Conservation (phyloP, 2,797 vertebrate species). For the Gymnodraco acuticeps region DNA sequence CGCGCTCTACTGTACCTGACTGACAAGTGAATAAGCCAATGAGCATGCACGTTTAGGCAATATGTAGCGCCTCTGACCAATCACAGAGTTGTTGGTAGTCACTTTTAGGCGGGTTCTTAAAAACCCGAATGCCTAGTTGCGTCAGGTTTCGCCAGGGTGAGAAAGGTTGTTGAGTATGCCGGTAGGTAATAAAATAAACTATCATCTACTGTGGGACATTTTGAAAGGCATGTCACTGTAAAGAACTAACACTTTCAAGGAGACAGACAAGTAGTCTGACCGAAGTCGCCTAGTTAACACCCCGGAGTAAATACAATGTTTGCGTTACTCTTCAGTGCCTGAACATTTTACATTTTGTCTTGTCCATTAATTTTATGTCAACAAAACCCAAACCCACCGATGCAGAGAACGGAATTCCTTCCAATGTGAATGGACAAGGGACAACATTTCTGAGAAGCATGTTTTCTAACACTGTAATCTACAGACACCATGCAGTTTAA, state of each 20-base stretch:
- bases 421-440: neutral
- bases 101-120: conserved; percentile 27
- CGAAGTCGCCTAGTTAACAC: neutral
- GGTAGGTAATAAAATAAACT: neutral
- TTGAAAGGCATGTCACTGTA: neutral
- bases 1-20: conserved; percentile 24
- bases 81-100: neutral
- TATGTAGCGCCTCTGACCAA: conserved; percentile 47
- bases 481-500: neutral
- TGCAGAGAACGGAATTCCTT: neutral
- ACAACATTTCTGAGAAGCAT: neutral
- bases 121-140: conserved; percentile 43
- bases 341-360: neutral
- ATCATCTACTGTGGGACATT: conserved; percentile 41
- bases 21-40: conserved; percentile 55
- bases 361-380: neutral
- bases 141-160: conserved; percentile 36
- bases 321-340: neutral
- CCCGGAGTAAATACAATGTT: neutral
- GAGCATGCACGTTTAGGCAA: rapidly evolving
- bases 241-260: neutral
- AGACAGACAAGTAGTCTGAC: neutral
- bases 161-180: neutral
- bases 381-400: neutral
- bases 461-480: neutral